phyloP scores from a whole-genome alignment of 2,113 vertebrate genomes.

The Bos indicus region DNA sequence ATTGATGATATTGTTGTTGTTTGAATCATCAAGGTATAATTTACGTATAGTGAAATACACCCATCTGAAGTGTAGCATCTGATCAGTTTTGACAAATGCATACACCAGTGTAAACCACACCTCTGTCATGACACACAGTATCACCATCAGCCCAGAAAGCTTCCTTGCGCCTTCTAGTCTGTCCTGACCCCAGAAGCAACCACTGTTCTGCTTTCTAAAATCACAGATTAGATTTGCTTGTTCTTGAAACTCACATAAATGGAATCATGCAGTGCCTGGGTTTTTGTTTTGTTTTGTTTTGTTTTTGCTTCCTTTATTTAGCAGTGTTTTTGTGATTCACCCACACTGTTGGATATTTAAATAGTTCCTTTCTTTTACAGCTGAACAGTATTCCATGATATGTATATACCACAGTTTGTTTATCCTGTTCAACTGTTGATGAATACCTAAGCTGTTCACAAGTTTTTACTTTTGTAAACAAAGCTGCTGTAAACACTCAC shows the following conservation, averaged over 20 bases:
- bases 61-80: not conserved
- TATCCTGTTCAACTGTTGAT: not conserved
- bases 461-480: not conserved
- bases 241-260: not conserved
- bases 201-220: not conserved
- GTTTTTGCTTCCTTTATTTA: not conserved
- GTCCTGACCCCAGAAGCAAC: not conserved
- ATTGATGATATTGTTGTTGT: not conserved
- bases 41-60: not conserved
- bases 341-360: accelerated
- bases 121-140: accelerated
- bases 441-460: not conserved
- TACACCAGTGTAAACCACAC: not conserved
- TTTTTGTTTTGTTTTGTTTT: not conserved
- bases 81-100: not conserved
- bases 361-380: not conserved
- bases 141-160: not conserved
- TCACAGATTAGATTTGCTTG: not conserved
- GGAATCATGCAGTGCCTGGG: no score
- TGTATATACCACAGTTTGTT: not conserved
- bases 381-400: not conserved
- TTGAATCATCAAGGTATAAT: no score
- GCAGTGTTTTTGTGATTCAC: not conserved
- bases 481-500: not conserved
- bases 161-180: not conserved